These are phyloP conservation scores for Dendrocincla tyrannina DNA, from an alignment of 2,797 vertebrate species.

Conservation along the genomic window DNA sequence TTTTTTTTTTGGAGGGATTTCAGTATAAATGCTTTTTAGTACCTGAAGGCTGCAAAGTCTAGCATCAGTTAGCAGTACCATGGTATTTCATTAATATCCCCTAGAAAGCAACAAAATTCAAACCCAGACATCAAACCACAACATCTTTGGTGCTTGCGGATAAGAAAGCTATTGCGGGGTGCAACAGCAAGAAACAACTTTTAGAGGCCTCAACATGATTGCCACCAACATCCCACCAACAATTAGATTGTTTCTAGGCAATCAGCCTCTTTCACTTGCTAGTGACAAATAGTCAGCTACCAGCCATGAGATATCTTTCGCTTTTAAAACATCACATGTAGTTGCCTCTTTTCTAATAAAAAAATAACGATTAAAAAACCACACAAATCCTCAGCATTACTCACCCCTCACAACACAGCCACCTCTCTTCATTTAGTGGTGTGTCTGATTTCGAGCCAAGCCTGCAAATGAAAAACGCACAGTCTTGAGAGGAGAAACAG, in stretches of 20 bases:
- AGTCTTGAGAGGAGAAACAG: background rate
- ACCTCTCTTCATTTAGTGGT: fast-evolving
- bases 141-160: background rate
- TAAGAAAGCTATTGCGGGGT: background rate
- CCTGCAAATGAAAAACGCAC: background rate
- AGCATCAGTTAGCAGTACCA: background rate
- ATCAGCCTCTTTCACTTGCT: background rate
- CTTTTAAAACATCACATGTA: background rate
- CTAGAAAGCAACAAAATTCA: background rate
- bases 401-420: background rate
- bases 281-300: background rate
- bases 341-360: background rate
- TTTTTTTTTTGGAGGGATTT: background rate
- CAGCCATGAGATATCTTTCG: background rate
- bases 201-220: background rate
- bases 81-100: background rate
- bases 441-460: background rate
- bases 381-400: background rate
- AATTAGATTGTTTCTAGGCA: background rate
- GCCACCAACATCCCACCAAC: fast-evolving
- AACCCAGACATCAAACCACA: background rate
- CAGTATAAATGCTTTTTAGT: background rate
- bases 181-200: background rate
- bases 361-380: fast-evolving
- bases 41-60: background rate